phyloP scores from a whole-genome alignment of 2,888 invertebrate genomes.

The Eristalis intricaria region DNA sequence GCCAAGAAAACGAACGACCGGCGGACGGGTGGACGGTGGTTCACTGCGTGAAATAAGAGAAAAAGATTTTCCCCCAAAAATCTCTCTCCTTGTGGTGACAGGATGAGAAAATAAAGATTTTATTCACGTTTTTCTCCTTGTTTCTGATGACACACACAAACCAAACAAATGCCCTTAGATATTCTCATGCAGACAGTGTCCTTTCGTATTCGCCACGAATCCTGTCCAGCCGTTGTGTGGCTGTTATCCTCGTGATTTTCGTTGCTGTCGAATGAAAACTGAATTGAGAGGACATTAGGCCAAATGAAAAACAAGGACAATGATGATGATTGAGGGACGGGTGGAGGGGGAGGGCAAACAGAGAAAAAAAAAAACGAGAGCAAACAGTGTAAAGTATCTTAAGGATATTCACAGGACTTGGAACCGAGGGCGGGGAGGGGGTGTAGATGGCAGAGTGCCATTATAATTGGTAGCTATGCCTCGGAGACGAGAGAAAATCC shows the following conservation, averaged over 20 bases:
- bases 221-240: background rate
- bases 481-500: conserved; percentile 19
- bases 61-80: background rate
- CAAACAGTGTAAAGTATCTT: conserved; percentile 56
- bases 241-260: conserved; percentile 25
- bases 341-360: background rate
- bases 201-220: conserved; percentile 1
- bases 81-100: conserved; percentile 32
- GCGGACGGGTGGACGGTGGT: conserved; percentile 23
- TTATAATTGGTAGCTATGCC: conserved; percentile 53
- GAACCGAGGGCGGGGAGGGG: background rate
- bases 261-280: conserved; percentile 57
- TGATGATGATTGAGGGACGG: background rate
- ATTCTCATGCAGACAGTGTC: conserved; percentile 55
- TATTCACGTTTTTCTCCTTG: conserved; percentile 55
- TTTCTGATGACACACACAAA: conserved; percentile 21
- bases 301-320: conserved; percentile 17
- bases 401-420: conserved; percentile 48
- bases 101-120: conserved; percentile 60
- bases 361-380: background rate
- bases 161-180: conserved; percentile 28
- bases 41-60: conserved; percentile 58
- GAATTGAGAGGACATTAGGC: conserved; percentile 42
- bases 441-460: conserved; percentile 40
- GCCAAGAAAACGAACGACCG: too few relatives aligned